Evolutionary conservation across 2,888 invertebrate genomes (phyloP), one percentile per base, ranked within the genome.

Genomic region (Hyppa rectilinea): DNA sequence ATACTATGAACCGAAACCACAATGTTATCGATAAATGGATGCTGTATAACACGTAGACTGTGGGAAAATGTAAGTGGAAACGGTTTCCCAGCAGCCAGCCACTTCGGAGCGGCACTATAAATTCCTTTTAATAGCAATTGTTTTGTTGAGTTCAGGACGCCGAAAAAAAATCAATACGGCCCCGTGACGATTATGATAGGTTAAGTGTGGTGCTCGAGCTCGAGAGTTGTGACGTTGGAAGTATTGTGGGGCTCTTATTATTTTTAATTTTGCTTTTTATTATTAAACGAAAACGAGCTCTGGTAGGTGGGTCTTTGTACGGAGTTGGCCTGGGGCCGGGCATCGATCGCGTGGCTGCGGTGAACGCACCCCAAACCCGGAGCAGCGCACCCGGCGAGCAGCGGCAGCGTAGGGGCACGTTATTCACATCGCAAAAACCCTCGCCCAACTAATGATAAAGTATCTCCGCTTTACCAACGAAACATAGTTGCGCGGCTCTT

Each of bases 261-360:
- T n/a, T n/a, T n/a, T n/a, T n/a, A n/a, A n/a, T n/a, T n/a, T n/a
- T n/a, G n/a, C n/a, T n/a, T 88, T 86, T 83, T 85, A 82, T 84
- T 86, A 89, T 90, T 85, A 86, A 89, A 88, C 87, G 87, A 86
- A 87, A 90, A 86, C 86, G 88, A 73, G 74, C 87, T 87, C 89
- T 89, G 89, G 87, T 91, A 88, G 90, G 88, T 88, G 88, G 91
- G 89, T 92, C 90, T 92, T 92, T 90, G 88, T 90, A 85, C 86
- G 75, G 70, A 71, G 86, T 89, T 89, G 87, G 90, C 87, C 90
- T 88, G 91, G 89, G 92, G 91, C 88, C 87, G 90, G 88, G 92
- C 91, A 95, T 95, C 95, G 95, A 95, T 95, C 94, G 95, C 90
- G 88, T 84, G 87, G 86, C 86, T 89, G 91, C 93, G 93, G 92